Evolutionary conservation across 1,140 invertebrate genomes (phyloP).

Genomic region (Zaprionus ghesquierei): DNA sequence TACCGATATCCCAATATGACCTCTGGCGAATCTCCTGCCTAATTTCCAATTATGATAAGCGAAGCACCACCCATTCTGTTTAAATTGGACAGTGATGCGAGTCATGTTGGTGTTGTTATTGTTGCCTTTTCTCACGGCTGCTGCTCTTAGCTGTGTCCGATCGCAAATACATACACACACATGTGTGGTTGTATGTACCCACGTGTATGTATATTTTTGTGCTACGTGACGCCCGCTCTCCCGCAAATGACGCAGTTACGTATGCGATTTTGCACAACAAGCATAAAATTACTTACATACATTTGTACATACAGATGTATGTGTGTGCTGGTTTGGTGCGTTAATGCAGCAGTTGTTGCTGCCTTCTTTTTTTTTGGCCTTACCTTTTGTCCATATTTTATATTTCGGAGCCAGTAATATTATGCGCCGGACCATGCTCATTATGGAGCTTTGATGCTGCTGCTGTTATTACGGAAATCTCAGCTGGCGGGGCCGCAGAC

Average conservation of each 20-base stretch:
- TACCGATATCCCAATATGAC: constrained; percentile 58
- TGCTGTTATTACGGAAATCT: constrained; percentile 40
- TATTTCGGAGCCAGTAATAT: constrained; percentile 74
- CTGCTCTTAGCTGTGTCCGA: constrained; percentile 11
- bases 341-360: constrained; percentile 11
- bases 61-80: not conserved
- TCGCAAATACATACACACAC: constrained; percentile 3
- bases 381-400: constrained; percentile 74
- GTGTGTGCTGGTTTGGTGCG: not conserved
- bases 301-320: not conserved
- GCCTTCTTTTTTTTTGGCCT: constrained; percentile 20
- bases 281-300: constrained; percentile 6
- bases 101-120: constrained; percentile 18
- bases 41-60: constrained; percentile 51
- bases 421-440: constrained; percentile 79
- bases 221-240: constrained; percentile 33
- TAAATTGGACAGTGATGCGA: constrained; percentile 9
- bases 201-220: not conserved
- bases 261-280: constrained; percentile 67
- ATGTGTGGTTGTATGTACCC: not conserved
- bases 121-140: constrained; percentile 16
- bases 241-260: constrained; percentile 74
- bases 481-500: constrained; percentile 35
- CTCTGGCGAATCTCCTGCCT: constrained; percentile 27
- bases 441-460: constrained; percentile 42